Evolutionary conservation across 2,888 invertebrate genomes (phyloP), one percentile per base, ranked within the genome.

Genomic region (Callyntrura sp.): DNA sequence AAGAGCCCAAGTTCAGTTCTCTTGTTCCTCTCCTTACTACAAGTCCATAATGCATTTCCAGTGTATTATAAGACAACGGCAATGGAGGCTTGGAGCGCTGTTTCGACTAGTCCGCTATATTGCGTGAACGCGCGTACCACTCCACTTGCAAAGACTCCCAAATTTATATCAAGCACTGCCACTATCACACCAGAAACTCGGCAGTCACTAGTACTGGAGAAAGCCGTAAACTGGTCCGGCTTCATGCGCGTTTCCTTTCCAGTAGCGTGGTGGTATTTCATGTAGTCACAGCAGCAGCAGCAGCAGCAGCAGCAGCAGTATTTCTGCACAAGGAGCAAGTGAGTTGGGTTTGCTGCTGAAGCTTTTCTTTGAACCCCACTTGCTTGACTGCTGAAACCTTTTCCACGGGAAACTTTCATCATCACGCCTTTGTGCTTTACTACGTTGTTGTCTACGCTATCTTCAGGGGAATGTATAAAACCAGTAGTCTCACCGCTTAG

Each of bases 191-290:
- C 68, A 70, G 0, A 35, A 70, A 20, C 17, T 35, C 60, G 17
- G 11, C 1, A 68, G 68, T 25, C 12, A 12, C 9, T 43, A 43
- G 28, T 70, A 76, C 25, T 17, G 43, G 28, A 45, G 62, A 88
- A 78, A 88, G 78, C 84, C 65, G 84, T 88, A 78, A 84, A 83
- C 76, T 83, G 84, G 84, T 55, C 55, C 76, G 76, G 78, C 83
- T 83, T 79, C 89, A 89, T 89, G 85, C 85, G 79, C 85, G 89
- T 85, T 70, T 82, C 88, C 88, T 88, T 68, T 76, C 20, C 76
- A 35, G 51, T 12, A 76, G 35, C 35, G 35, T 35, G 35, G 51
- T 76, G 51, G 45, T 73, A 73, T 23, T 73, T 48, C 70, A 43
- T 14, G 45, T 45, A 73, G 70, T 62, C 4, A 8, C 9, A 62